Evolutionary conservation across 2,113 vertebrate genomes (phyloP).

Genomic region (Anolis carolinensis): DNA sequence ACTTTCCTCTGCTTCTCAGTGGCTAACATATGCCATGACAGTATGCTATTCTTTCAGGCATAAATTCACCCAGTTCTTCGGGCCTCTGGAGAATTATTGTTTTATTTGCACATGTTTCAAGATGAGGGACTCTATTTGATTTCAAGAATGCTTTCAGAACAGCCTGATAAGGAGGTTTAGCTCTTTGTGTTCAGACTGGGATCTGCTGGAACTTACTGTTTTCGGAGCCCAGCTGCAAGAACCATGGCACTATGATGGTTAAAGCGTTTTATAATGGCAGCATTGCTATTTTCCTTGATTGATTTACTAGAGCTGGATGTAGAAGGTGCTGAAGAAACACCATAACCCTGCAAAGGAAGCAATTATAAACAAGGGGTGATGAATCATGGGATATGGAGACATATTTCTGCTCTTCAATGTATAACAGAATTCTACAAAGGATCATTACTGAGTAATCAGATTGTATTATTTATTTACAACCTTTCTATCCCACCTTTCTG

Average conservation of each 20-base stretch:
- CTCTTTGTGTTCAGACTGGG: not conserved
- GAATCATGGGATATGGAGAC: not conserved
- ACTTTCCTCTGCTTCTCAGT: not conserved
- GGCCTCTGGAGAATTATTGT: not conserved
- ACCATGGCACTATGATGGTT: constrained; percentile 99
- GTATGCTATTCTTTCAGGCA: not conserved
- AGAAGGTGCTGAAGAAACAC: constrained; percentile 80
- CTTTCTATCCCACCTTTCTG: too few species aligned
- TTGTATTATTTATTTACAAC: too few species aligned
- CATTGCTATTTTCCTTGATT: constrained; percentile 92
- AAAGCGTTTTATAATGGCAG: constrained; percentile 97
- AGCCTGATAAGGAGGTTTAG: not conserved
- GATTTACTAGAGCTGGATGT: constrained; percentile 85
- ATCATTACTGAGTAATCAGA: not conserved
- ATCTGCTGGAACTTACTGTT: constrained; percentile 80
- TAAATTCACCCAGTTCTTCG: not conserved
- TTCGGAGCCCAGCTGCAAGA: constrained; percentile 92
- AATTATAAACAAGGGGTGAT: constrained; percentile 3
- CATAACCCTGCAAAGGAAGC: constrained; percentile 86
- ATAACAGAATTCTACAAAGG: not conserved
- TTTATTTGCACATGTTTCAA: not conserved
- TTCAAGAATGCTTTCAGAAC: not conserved
- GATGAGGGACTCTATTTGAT: not conserved
- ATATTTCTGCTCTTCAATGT: not conserved
- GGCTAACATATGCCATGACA: not conserved